Evolutionary conservation across 2,113 vertebrate genomes (phyloP).

Genomic region (Thamnophis sirtalis): DNA sequence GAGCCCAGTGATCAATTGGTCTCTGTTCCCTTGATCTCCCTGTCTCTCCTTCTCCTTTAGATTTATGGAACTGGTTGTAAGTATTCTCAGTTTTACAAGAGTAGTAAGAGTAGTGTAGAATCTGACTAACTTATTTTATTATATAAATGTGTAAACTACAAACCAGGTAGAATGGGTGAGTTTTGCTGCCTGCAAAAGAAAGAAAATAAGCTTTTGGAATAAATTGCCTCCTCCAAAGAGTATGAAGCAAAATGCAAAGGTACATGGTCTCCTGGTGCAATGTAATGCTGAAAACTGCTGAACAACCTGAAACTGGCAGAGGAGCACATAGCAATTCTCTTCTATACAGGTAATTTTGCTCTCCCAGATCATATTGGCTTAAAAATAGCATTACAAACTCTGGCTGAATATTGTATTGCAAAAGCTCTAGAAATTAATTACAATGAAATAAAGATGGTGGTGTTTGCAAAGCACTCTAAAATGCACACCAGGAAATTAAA

Average conservation of each 20-base stretch:
- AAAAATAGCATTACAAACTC: not conserved
- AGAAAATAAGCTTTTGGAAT: not conserved
- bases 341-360: not conserved
- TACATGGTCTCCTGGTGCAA: not conserved
- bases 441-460: not conserved
- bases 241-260: not conserved
- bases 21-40: not conserved
- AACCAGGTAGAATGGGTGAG: not conserved
- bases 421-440: not conserved
- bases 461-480: not conserved
- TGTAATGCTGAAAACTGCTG: not conserved
- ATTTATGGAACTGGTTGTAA: not conserved
- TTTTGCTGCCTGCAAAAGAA: not conserved
- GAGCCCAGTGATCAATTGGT: not conserved
- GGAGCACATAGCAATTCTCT: not conserved
- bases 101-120: not conserved
- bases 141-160: conserved; percentile 5
- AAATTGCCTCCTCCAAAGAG: conserved; percentile 10
- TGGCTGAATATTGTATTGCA: not conserved
- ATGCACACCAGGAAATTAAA: not conserved
- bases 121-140: conserved; percentile 10
- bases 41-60: not conserved
- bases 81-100: not conserved
- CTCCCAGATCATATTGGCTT: not conserved
- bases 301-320: conserved; percentile 1